Conservation (phyloP, 2,113 vertebrate species). For the Cyanoliseus patagonus region DNA sequence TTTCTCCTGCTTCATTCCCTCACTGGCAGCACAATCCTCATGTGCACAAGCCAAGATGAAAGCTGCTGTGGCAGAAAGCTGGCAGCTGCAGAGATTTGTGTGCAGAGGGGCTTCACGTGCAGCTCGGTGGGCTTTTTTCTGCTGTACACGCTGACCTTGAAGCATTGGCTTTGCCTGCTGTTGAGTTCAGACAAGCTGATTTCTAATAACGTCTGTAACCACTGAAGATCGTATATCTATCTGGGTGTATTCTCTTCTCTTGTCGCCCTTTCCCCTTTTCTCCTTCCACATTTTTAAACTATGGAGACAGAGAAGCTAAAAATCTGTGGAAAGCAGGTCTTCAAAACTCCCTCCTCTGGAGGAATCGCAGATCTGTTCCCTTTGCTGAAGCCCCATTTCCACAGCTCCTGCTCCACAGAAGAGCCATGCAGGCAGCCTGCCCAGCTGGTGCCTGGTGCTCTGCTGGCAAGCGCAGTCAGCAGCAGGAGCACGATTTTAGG, state of each 20-base stretch:
- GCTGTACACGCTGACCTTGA: background rate
- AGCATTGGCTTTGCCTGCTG: background rate
- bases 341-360: background rate
- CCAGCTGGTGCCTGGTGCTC: background rate
- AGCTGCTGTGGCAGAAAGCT: background rate
- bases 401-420: fast-evolving
- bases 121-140: background rate
- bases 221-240: background rate
- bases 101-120: fast-evolving
- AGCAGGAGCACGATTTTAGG: background rate
- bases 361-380: background rate
- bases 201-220: background rate
- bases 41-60: background rate
- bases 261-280: background rate
- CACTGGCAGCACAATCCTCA: background rate
- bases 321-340: background rate
- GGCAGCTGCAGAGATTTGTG: background rate
- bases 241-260: background rate
- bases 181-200: background rate
- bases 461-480: background rate
- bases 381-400: fast-evolving
- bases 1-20: background rate
- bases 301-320: background rate
- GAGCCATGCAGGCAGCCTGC: background rate
- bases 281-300: background rate